These are phyloP conservation scores for Subanguina moxae DNA, from an alignment of 1,140 invertebrate species.

Conservation along the genomic window DNA sequence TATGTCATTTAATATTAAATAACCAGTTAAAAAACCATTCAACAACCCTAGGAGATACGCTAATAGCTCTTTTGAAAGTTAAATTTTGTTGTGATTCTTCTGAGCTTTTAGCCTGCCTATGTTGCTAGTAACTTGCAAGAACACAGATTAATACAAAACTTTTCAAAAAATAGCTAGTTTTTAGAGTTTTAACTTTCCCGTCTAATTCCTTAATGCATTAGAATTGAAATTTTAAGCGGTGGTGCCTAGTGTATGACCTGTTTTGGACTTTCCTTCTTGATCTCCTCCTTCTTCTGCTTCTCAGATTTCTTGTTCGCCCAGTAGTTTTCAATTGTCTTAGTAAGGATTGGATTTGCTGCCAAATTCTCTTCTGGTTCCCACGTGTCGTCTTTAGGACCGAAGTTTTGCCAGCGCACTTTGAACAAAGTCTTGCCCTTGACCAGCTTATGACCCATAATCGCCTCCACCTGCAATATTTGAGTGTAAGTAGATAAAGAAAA, in stretches of 20 bases:
- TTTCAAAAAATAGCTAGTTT: too few relatives aligned
- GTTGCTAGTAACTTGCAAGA: too few relatives aligned
- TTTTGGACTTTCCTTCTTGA: neutral
- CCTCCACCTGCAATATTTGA: conserved; percentile 18
- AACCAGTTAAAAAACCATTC: too few relatives aligned
- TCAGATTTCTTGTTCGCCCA: neutral
- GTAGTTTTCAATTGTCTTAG: conserved; percentile 18
- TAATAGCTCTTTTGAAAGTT: too few relatives aligned
- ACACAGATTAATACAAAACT: too few relatives aligned
- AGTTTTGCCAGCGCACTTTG: conserved; percentile 25
- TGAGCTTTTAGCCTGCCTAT: too few relatives aligned
- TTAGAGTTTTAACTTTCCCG: too few relatives aligned
- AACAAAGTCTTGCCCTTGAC: conserved; percentile 10
- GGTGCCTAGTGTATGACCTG: neutral
- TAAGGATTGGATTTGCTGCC: conserved; percentile 10
- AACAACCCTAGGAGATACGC: too few relatives aligned
- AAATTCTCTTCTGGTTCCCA: conserved; percentile 33
- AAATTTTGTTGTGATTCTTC: too few relatives aligned
- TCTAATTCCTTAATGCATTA: too few relatives aligned
- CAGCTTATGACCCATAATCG: conserved; percentile 17
- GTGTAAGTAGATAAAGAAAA: neutral
- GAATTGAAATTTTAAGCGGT: too few relatives aligned
- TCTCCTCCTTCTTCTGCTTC: conserved; percentile 19
- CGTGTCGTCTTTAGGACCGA: conserved; percentile 28
- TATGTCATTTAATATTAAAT: too few relatives aligned